phyloP scores from a whole-genome alignment of 2,888 invertebrate genomes.

The Peribatodes rhomboidaria region DNA sequence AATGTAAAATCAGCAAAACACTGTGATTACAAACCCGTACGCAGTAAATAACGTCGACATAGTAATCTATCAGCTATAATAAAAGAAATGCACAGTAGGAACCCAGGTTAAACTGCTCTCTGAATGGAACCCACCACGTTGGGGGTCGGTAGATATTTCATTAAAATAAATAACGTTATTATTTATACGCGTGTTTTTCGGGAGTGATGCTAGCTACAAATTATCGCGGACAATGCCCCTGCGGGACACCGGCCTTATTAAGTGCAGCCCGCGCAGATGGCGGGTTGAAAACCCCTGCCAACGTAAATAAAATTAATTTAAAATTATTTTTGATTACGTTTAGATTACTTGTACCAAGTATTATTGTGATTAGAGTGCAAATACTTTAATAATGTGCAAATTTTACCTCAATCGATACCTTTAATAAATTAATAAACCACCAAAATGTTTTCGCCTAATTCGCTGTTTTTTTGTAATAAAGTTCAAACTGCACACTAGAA shows the following conservation, averaged over 20 bases:
- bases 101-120: slow-evolving; percentile 54
- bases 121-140: slow-evolving; percentile 51
- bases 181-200: slow-evolving; percentile 79
- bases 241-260: slow-evolving; percentile 78
- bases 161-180: slow-evolving; percentile 83
- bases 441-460: too few relatives aligned
- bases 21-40: slow-evolving; percentile 15
- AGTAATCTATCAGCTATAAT: slow-evolving; percentile 50
- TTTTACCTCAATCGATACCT: not conserved
- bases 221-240: slow-evolving; percentile 81
- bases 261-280: slow-evolving; percentile 77
- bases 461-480: too few relatives aligned
- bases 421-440: too few relatives aligned
- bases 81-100: slow-evolving; percentile 55
- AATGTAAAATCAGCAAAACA: slow-evolving; percentile 12
- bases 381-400: not conserved
- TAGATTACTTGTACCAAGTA: slow-evolving; percentile 43
- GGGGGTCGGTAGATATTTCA: slow-evolving; percentile 68
- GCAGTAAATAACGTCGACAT: slow-evolving; percentile 24
- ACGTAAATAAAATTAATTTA: slow-evolving; percentile 63
- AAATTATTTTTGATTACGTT: slow-evolving; percentile 56
- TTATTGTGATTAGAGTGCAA: slow-evolving; percentile 7
- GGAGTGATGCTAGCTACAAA: slow-evolving; percentile 82
- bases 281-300: slow-evolving; percentile 57
- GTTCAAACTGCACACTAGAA: too few relatives aligned